Percentiles rank a stretch among this genome's conserved stretches.
These are phyloP conservation scores for Corythucha ciliata DNA, from an alignment of 2,888 invertebrate species.

Conservation along the genomic window DNA sequence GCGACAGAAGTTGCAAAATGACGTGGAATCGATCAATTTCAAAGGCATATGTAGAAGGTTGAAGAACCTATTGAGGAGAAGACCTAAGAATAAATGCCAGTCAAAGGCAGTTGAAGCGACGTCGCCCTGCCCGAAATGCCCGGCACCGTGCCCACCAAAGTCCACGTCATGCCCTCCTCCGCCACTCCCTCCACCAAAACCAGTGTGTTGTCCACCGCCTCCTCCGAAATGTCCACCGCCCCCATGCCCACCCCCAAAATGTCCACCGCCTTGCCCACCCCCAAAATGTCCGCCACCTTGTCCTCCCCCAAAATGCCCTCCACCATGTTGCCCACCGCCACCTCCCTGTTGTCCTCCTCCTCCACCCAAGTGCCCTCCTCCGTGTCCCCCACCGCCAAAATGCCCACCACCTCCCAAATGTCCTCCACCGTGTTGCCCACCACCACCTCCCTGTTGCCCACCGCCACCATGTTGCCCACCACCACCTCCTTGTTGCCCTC, in stretches of 20 bases:
- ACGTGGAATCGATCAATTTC: no score
- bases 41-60: no score
- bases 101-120: neutral
- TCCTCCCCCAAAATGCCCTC: slow-evolving; percentile 14
- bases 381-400: slow-evolving; percentile 5
- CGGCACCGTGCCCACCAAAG: slow-evolving; percentile 6
- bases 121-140: slow-evolving; percentile 11
- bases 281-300: slow-evolving; percentile 17
- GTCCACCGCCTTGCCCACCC: slow-evolving; percentile 20
- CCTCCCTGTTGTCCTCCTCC: slow-evolving; percentile 1
- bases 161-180: slow-evolving; percentile 14
- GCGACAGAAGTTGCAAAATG: no score
- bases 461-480: slow-evolving; percentile 18
- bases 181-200: neutral
- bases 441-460: slow-evolving; percentile 11
- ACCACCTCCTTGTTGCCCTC: neutral
- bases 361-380: slow-evolving; percentile 14
- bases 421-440: slow-evolving; percentile 9
- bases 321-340: neutral
- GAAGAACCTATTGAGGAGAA: no score
- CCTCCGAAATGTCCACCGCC: slow-evolving; percentile 18
- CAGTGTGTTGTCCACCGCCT: slow-evolving; percentile 10
- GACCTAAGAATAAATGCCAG: neutral
- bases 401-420: slow-evolving; percentile 18
- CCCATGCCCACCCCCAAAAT: slow-evolving; percentile 13